Base-by-base conservation (phyloP, 2,797 vertebrate species). In the Scolopax bukidnonensis region DNA sequence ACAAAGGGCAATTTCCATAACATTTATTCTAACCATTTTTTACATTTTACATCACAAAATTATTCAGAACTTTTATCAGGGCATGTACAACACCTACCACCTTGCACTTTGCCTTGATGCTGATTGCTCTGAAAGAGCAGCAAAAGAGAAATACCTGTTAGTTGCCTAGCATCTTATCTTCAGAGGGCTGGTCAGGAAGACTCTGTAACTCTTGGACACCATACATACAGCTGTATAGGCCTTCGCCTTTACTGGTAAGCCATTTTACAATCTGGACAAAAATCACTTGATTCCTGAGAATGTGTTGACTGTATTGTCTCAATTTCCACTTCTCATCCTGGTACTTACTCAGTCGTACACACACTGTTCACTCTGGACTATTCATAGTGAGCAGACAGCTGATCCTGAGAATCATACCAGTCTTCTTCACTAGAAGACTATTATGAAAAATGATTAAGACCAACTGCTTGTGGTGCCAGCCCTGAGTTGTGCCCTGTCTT, bases 1-100 rank as follows among this genome's bases (percentile, higher is more conserved):
- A 94, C 84, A 95, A 96, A 97, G 47, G 54, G 61, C 45, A 70
- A 69, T 94, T 97, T 96, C 86, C 90, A 93, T 95, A 86, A 84
- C 85, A 85, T 96, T 93, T 95, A 82, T 91, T 94, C 73, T 76
- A 75, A 82, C 64, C 36, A 43, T 88, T 95, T 93, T 73, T 88
- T 67, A 63, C 75, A 74, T 70, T 96, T 96, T 80, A 63, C 54
- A 83, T 78, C 38, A 83, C 50, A 76, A 87, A 96, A 95, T 89
- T 85, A 83, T 89, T 90, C 94, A 87, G 75, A 93, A 70, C 69
- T 80, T 95, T 80, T 94, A 93, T 95, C 94, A 75, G 82, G 47
- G 50, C 90, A 78, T 41, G 61, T 90, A 86, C 50, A 80, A 86
- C 90, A 91, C 75, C 69, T 84, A 53, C 79, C 57, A 70, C 76